phyloP scores from a whole-genome alignment of 2,113 vertebrate genomes.

The Globicephala melas region DNA sequence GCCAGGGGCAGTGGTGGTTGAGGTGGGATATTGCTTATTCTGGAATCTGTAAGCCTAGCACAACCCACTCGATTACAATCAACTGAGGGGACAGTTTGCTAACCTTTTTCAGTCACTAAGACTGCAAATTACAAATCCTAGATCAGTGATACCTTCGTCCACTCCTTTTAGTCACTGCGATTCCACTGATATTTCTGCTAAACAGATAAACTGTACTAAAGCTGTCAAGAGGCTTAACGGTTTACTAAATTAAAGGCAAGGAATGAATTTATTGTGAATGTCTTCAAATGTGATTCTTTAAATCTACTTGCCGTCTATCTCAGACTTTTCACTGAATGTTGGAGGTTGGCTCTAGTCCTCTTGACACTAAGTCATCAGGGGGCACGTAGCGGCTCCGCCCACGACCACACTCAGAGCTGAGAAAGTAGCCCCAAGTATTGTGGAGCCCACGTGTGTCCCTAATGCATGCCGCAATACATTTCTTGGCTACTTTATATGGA shows the following conservation, averaged over 20 bases:
- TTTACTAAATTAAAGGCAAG: not conserved
- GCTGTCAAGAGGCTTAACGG: not conserved
- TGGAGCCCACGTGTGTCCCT: not conserved
- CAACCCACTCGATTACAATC: not conserved
- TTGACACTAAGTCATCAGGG: not conserved
- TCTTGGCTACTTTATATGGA: not conserved
- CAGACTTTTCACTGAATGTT: not conserved
- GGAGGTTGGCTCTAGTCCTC: not conserved
- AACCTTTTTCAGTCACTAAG: not conserved
- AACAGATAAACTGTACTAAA: not conserved
- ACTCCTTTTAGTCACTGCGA: not conserved
- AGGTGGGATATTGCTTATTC: not conserved
- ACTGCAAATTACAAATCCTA: slow-evolving; percentile 2
- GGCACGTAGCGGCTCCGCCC: not conserved
- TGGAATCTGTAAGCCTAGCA: not conserved
- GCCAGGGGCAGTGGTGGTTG: not conserved
- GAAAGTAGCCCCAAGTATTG: not conserved
- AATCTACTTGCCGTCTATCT: not conserved
- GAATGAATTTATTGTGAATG: not conserved
- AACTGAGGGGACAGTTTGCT: not conserved
- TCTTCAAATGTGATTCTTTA: not conserved
- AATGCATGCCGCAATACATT: not conserved
- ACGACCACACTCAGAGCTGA: not conserved
- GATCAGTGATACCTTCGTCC: not conserved
- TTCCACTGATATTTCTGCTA: not conserved